Evolutionary conservation across 1,140 invertebrate species (phyloP), one percentile per base, ranked within the genome.

Genomic region (Ruditapes philippinarum): DNA sequence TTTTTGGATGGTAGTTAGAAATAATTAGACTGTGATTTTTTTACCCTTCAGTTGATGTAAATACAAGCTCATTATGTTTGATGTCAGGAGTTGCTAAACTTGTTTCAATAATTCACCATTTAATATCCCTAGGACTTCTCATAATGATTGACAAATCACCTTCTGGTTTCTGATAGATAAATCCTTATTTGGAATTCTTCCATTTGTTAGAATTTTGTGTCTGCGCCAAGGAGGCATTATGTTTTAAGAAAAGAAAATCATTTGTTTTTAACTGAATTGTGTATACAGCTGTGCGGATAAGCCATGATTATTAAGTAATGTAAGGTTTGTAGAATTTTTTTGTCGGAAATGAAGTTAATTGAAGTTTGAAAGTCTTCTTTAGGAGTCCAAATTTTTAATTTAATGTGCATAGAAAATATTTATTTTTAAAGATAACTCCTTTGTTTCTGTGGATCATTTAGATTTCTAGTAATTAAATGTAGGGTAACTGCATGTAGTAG

Each of bases 101-200:
- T 28, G 65, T 36, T 70, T 62, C 12, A n/a, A 31, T 65, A 31
- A 31, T 65, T 7, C 7, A 7, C 14, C 3, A 31, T 65, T 65
- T 70, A 4, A 11, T 19, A 9, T 70, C 65, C 14, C 5, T 70
- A 65, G 33, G 25, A 38, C 14, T n/a, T n/a, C 14, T 2, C 2
- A 28, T 5, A 7, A 36, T 70, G 33, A 36, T 70, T 70, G 65
- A 70, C n/a, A 70, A 38, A 70, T 70, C 33, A 38, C 17, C 65
- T 65, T 65, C n/a, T 28, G 36, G 28, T 40, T 70, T 28, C 65
- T 70, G 33, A 17, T 54, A 28, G 74, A 78, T 28, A 78, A 49
- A 25, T 78, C 25, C 74, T 17, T 78, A 51, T 45, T 78, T 78
- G 74, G 74, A 78, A 78, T 78, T 49, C 74, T 78, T 78, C 42